These are phyloP conservation scores for Pristionchus japonicus DNA, from an alignment of 2,888 invertebrate species.

Conservation along the genomic window DNA sequence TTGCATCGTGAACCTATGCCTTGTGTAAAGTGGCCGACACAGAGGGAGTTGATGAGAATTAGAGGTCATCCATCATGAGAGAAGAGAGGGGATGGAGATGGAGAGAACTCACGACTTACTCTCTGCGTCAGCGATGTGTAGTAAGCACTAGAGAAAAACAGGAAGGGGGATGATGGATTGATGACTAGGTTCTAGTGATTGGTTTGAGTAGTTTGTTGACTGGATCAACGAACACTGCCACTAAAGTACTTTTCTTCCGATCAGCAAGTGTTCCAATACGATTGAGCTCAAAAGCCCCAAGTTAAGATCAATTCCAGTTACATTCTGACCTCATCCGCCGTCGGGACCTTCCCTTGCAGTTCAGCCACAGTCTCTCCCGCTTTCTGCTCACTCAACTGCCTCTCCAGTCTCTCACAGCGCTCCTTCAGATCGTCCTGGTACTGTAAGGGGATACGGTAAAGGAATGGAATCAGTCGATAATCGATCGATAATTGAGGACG, in stretches of 20 bases:
- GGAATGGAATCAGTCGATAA: background rate
- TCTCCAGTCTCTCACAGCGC: slow-evolving; percentile 68
- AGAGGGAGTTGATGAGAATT: slow-evolving; percentile 11
- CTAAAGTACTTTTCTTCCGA: no score
- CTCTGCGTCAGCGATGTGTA: background rate
- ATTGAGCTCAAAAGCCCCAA: background rate
- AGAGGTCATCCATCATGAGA: slow-evolving; percentile 23
- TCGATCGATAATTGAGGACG: background rate
- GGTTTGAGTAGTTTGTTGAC: background rate
- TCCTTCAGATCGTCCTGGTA: slow-evolving; percentile 68
- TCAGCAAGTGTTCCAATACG: no score
- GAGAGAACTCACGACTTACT: background rate
- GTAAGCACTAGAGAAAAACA: background rate
- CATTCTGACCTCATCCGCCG: slow-evolving; percentile 65
- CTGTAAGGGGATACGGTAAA: background rate
- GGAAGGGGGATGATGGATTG: background rate
- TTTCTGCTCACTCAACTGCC: slow-evolving; percentile 62
- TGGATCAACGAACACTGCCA: background rate
- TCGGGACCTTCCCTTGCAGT: slow-evolving; percentile 62
- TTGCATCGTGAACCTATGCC: slow-evolving; percentile 10
- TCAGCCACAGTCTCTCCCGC: slow-evolving; percentile 56
- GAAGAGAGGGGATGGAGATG: background rate
- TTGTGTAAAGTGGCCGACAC: slow-evolving; percentile 22
- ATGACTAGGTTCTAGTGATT: background rate
- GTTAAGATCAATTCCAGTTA: background rate